Evolutionary conservation across 1,140 invertebrate genomes (phyloP).

Genomic region (Sarcophaga bullata): DNA sequence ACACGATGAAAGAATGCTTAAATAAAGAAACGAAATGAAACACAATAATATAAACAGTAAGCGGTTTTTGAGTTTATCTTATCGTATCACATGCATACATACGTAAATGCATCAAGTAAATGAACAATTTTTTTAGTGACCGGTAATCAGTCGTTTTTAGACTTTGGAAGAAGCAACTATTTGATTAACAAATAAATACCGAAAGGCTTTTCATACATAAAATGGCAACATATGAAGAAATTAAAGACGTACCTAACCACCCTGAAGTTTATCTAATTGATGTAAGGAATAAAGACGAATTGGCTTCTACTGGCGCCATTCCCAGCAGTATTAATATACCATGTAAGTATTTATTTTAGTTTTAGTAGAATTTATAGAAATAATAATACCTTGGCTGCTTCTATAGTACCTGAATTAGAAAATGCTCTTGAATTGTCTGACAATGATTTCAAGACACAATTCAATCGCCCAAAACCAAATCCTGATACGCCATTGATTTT

Average conservation of each 20-base stretch:
- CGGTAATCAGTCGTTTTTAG: background rate
- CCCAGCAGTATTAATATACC: conserved; percentile 79
- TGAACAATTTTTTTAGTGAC: background rate
- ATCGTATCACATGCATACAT: background rate
- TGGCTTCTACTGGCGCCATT: conserved; percentile 73
- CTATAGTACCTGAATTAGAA: conserved; percentile 66
- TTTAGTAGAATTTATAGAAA: background rate
- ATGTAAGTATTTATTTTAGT: conserved; percentile 66
- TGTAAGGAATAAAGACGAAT: conserved; percentile 74
- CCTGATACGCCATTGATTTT: conserved; percentile 68
- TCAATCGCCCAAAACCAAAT: conserved; percentile 66
- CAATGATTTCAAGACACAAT: conserved; percentile 67
- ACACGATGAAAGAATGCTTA: no score
- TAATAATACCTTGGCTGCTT: background rate
- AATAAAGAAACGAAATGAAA: no score
- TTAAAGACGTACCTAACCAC: conserved; percentile 66
- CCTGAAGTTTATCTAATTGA: conserved; percentile 71
- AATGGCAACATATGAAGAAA: conserved; percentile 68
- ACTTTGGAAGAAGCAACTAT: background rate
- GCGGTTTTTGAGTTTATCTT: conserved; percentile 3
- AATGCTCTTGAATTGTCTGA: conserved; percentile 66
- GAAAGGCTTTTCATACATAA: background rate
- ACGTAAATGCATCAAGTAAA: background rate
- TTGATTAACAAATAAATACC: background rate
- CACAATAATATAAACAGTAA: background rate